A percentile compares a stretch with the other conserved stretches of the same genome.
Conservation (phyloP, 2,797 vertebrate genomes). For the Aphelocoma californica region DNA sequence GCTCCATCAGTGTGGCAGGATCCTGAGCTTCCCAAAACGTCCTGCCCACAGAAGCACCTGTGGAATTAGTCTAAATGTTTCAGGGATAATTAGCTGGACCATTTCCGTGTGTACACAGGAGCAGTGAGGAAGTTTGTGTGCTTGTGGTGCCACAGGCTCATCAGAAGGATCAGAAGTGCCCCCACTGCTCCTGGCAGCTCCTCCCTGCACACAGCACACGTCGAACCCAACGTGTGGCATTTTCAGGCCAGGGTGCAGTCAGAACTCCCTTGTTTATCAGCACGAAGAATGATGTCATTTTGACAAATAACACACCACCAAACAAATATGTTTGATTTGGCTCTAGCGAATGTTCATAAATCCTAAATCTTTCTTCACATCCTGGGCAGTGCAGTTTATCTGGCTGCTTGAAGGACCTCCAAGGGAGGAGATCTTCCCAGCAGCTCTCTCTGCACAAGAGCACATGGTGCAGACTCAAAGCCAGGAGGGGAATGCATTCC, state of each 20-base stretch:
- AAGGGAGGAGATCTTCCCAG: constrained; percentile 56
- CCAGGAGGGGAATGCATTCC: background rate
- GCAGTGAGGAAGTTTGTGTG: background rate
- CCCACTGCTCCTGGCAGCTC: constrained; percentile 24
- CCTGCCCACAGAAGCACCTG: constrained; percentile 27
- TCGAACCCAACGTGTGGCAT: constrained; percentile 25
- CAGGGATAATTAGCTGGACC: background rate
- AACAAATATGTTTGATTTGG: constrained; percentile 67
- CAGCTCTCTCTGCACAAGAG: constrained; percentile 9
- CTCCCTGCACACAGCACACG: constrained; percentile 21
- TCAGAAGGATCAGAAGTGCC: constrained; percentile 26
- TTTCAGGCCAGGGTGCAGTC: constrained; percentile 36
- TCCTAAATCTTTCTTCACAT: constrained; percentile 60
- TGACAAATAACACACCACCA: constrained; percentile 61
- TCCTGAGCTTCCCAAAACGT: constrained; percentile 28
- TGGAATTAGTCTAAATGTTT: constrained; percentile 21
- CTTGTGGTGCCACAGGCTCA: constrained; percentile 30
- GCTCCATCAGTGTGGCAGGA: background rate
- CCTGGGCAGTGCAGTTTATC: constrained; percentile 49
- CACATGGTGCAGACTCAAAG: background rate
- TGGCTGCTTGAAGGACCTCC: constrained; percentile 50
- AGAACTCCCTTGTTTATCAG: constrained; percentile 55
- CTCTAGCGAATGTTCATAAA: constrained; percentile 7
- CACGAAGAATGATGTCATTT: constrained; percentile 52
- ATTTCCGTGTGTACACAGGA: background rate